A percentile compares a stretch with the other conserved stretches of the same genome.
These are phyloP conservation scores for Oryzias javanicus DNA, from an alignment of 2,113 vertebrate species.

Conservation along the genomic window DNA sequence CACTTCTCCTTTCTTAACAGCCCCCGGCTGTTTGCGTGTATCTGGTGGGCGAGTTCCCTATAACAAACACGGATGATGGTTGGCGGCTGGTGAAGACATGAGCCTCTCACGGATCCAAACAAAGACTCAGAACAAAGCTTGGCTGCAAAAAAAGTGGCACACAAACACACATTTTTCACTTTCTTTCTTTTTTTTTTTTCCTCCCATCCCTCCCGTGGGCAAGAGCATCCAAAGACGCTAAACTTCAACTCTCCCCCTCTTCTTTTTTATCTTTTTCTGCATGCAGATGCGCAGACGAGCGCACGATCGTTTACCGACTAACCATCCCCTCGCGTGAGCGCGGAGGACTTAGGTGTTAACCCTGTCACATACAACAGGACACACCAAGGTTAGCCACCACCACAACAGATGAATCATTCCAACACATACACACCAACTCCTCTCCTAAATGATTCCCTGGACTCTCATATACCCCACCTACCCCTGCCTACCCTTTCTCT, in stretches of 20 bases:
- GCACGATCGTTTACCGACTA: constrained; percentile 39
- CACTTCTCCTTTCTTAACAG: constrained; percentile 58
- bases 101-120: constrained; percentile 19
- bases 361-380: constrained; percentile 68
- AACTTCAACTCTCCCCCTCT: constrained; percentile 19
- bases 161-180: constrained; percentile 33
- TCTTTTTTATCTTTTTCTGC: constrained; percentile 22
- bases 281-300: constrained; percentile 22
- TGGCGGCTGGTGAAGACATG: constrained; percentile 40
- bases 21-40: constrained; percentile 17
- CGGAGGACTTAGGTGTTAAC: constrained; percentile 61
- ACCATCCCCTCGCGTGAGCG: constrained; percentile 17
- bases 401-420: constrained; percentile 59
- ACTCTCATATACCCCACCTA: constrained; percentile 65
- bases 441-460: constrained; percentile 69
- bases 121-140: constrained; percentile 36
- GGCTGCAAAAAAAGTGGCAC: constrained; percentile 45
- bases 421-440: constrained; percentile 33
- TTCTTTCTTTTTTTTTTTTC: no score
- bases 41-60: constrained; percentile 8
- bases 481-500: constrained; percentile 61
- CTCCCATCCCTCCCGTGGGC: constrained; percentile 60
- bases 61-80: constrained; percentile 25
- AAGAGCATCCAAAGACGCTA: constrained; percentile 71
- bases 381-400: constrained; percentile 71